Conservation (phyloP, 2,888 invertebrate species). For the Eubasilissa splendida region DNA sequence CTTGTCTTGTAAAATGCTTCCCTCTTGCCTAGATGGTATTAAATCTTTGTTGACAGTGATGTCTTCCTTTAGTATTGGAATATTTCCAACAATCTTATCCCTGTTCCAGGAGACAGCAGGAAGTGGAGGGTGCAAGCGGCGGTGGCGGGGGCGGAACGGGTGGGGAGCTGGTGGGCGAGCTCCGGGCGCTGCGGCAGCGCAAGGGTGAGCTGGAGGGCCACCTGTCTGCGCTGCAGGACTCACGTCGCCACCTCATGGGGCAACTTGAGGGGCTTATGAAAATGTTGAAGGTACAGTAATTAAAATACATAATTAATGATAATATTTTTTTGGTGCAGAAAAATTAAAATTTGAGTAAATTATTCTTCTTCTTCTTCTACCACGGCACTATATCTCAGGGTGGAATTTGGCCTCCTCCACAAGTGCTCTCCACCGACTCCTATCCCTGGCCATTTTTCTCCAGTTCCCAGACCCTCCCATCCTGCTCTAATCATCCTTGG, state of each 20-base stretch:
- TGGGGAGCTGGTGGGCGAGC: conserved; percentile 86
- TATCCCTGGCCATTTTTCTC: no score
- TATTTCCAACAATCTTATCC: neutral
- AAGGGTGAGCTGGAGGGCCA: conserved; percentile 97
- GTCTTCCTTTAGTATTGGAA: neutral
- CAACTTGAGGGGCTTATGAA: conserved; percentile 98
- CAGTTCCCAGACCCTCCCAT: no score
- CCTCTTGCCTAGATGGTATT: neutral
- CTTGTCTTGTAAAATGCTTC: no score
- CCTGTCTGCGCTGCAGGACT: conserved; percentile 94
- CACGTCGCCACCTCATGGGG: conserved; percentile 93
- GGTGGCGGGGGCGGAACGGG: conserved; percentile 60
- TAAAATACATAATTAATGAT: no score
- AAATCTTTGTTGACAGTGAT: neutral
- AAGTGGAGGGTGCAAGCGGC: conserved; percentile 80
- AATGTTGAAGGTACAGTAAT: conserved; percentile 82
- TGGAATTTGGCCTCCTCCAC: no score
- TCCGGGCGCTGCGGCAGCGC: conserved; percentile 90
- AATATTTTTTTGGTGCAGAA: no score
- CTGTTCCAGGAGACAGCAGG: conserved; percentile 81
- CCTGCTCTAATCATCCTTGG: no score
- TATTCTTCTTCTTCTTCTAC: no score
- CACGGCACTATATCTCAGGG: no score
- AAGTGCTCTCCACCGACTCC: no score
- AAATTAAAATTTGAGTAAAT: no score